phyloP scores from a whole-genome alignment of 2,113 vertebrate genomes.

The Xenopus laevis region DNA sequence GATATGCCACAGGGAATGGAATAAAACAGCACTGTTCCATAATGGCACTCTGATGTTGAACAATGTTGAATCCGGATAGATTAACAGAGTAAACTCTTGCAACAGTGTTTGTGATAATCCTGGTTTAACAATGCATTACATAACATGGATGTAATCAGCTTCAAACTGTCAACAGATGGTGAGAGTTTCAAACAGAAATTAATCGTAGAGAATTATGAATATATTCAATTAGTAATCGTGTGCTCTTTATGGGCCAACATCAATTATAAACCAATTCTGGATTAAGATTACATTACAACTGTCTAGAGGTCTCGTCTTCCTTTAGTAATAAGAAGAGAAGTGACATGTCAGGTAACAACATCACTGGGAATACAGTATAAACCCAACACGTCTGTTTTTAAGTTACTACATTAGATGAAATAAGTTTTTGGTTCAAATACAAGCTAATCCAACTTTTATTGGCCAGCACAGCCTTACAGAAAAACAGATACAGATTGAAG shows the following conservation, averaged over 20 bases:
- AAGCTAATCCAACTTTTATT: too few relatives aligned
- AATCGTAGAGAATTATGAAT: neutral
- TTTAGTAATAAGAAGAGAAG: too few relatives aligned
- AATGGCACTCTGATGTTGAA: neutral
- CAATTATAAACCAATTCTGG: neutral
- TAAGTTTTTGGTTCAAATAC: too few relatives aligned
- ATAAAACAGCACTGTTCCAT: neutral
- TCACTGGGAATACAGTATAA: too few relatives aligned
- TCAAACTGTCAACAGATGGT: conserved; percentile 11
- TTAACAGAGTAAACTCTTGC: neutral
- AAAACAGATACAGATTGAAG: too few relatives aligned
- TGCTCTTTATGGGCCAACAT: neutral
- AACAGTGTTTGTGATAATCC: neutral
- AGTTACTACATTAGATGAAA: too few relatives aligned
- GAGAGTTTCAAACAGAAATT: conserved; percentile 14
- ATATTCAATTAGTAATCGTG: neutral
- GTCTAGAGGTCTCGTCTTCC: too few relatives aligned
- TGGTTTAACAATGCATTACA: conserved; percentile 6
- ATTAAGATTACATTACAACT: too few relatives aligned
- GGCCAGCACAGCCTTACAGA: too few relatives aligned
- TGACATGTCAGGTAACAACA: too few relatives aligned
- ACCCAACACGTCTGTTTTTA: too few relatives aligned
- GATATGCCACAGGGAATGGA: neutral
- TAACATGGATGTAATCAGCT: conserved; percentile 16
- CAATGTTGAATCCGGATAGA: neutral